Evolutionary conservation across 2,888 invertebrate species (phyloP).

Genomic region (Choristoneura rosaceana): DNA sequence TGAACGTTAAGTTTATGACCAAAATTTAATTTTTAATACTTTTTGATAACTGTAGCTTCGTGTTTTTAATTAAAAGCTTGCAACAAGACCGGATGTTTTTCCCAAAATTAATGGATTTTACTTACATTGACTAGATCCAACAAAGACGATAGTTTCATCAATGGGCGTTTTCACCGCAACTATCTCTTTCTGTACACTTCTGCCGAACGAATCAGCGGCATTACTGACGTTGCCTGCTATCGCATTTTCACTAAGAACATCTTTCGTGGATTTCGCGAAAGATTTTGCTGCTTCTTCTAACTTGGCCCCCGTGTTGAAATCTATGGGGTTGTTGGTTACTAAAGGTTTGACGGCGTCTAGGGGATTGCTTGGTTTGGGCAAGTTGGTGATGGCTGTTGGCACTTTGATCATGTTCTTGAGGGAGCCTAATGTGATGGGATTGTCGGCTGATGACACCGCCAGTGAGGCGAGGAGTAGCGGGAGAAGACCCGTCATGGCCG

Average conservation of each 20-base stretch:
- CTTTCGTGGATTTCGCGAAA: neutral
- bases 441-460: constrained; percentile 33
- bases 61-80: too few species aligned
- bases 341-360: constrained; percentile 8
- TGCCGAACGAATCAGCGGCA: constrained; percentile 30
- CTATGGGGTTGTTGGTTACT: neutral
- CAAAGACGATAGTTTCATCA: constrained; percentile 52
- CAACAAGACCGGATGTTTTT: too few species aligned
- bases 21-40: too few species aligned
- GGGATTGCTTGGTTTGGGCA: neutral
- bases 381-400: neutral
- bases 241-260: neutral
- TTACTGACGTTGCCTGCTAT: constrained; percentile 12
- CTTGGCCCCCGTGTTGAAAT: neutral
- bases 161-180: constrained; percentile 60
- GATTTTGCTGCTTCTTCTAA: neutral
- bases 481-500: constrained; percentile 29
- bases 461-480: constrained; percentile 32
- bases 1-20: too few species aligned
- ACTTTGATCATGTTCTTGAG: constrained; percentile 5
- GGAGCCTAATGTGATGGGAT: constrained; percentile 10
- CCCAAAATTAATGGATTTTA: constrained; percentile 2
- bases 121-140: constrained; percentile 63
- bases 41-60: too few species aligned
- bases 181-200: constrained; percentile 52